phyloP scores from a whole-genome alignment of 2,113 vertebrate genomes.

The Melanocharis versteri region DNA sequence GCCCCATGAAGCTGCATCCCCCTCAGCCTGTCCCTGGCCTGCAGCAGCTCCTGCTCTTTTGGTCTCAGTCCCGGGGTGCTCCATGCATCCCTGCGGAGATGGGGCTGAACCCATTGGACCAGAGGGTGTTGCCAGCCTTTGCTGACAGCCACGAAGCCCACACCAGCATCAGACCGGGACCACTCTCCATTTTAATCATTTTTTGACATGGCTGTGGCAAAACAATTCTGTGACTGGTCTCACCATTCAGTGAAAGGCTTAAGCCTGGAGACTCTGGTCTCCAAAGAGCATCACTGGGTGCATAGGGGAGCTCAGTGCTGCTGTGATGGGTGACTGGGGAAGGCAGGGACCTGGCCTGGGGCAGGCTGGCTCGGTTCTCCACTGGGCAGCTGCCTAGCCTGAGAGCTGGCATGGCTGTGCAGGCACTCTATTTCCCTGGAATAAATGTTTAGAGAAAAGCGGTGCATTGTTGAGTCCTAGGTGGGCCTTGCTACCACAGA shows the following conservation, averaged over 20 bases:
- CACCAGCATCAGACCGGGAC: neutral
- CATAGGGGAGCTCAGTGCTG: neutral
- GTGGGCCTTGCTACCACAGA: neutral
- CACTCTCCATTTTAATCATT: neutral
- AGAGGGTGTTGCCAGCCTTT: neutral
- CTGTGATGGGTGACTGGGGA: neutral
- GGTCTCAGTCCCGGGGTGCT: rapidly evolving
- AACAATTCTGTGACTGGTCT: neutral
- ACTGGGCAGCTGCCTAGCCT: neutral
- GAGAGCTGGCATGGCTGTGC: neutral
- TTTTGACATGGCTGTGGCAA: neutral
- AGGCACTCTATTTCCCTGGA: neutral
- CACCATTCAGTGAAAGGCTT: neutral
- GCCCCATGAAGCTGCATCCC: neutral
- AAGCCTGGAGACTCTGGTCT: neutral
- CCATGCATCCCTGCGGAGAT: rapidly evolving
- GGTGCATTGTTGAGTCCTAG: too few relatives aligned
- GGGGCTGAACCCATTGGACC: rapidly evolving
- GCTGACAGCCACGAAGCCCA: neutral
- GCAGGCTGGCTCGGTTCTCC: neutral
- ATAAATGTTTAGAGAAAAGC: constrained; percentile 12
- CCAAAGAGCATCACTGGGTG: neutral
- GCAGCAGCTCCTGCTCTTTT: neutral
- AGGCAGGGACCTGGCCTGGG: neutral
- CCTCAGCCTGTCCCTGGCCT: neutral